These are phyloP conservation scores for Neoniphon sammara DNA, from an alignment of 2,797 vertebrate species.

Conservation along the genomic window DNA sequence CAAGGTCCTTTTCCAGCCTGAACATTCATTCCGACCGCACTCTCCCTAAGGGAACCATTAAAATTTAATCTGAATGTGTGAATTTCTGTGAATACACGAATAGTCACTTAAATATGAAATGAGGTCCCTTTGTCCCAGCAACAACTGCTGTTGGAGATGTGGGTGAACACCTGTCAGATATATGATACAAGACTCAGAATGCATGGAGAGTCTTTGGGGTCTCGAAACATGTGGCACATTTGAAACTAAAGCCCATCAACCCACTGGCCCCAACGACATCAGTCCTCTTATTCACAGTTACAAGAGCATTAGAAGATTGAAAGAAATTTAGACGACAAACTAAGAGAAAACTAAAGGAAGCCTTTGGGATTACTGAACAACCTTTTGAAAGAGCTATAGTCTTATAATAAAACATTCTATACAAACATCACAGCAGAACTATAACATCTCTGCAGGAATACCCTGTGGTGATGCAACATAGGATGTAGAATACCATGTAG, in stretches of 20 bases:
- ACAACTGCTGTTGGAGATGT: neutral
- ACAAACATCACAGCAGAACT: too few relatives aligned
- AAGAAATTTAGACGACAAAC: too few relatives aligned
- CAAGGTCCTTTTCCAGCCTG: neutral
- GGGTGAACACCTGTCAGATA: constrained; percentile 16
- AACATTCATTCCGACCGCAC: neutral
- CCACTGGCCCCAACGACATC: neutral
- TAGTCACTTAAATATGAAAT: neutral
- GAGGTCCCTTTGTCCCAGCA: neutral
- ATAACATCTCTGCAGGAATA: too few relatives aligned
- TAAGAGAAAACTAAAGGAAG: too few relatives aligned
- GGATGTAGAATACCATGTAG: too few relatives aligned
- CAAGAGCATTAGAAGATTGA: neutral
- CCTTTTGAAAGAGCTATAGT: too few relatives aligned
- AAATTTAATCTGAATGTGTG: too few relatives aligned
- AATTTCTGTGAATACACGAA: too few relatives aligned
- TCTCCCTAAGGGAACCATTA: too few relatives aligned
- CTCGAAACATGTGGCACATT: neutral
- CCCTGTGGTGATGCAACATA: too few relatives aligned
- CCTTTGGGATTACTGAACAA: too few relatives aligned
- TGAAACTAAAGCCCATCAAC: neutral
- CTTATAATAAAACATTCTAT: too few relatives aligned
- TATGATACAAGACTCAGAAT: constrained; percentile 2
- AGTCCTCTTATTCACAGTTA: neutral
- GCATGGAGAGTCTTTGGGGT: neutral